phyloP scores from a whole-genome alignment of 35 echinoderm and acorn worm genomes.

The Hemicentrotus pulcherrimus region DNA sequence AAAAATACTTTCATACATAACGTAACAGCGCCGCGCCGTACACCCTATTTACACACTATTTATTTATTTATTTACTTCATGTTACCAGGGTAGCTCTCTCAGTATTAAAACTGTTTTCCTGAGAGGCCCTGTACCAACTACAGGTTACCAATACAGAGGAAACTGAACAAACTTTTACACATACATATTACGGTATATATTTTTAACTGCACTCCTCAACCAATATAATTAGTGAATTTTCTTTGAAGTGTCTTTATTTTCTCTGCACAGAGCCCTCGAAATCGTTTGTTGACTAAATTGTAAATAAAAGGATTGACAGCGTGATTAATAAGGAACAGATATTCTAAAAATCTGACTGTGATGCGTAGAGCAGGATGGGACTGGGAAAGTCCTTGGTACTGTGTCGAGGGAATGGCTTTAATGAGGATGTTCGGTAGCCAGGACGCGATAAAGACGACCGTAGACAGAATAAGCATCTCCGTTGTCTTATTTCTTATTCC shows the following conservation, averaged over 20 bases:
- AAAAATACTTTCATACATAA: too few relatives aligned
- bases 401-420: not conserved
- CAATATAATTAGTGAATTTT: not conserved
- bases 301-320: conserved; percentile 15
- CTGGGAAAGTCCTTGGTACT: not conserved
- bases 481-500: not conserved
- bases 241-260: not conserved
- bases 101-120: too few relatives aligned
- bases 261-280: not conserved
- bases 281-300: not conserved
- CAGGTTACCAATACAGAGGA: too few relatives aligned
- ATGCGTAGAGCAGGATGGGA: not conserved
- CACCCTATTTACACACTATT: too few relatives aligned
- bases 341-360: not conserved
- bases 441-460: not conserved
- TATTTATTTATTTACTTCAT: too few relatives aligned
- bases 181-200: too few relatives aligned
- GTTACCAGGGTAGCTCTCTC: too few relatives aligned
- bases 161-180: too few relatives aligned
- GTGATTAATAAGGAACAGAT: not conserved
- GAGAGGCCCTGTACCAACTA: too few relatives aligned
- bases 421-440: conserved; percentile 19
- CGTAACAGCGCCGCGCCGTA: too few relatives aligned
- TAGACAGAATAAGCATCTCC: conserved; percentile 9
- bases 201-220: not conserved